Percentiles rank a stretch among this genome's conserved stretches.
Conservation (phyloP, 1,140 invertebrate genomes). For the Ceratina japonica region DNA sequence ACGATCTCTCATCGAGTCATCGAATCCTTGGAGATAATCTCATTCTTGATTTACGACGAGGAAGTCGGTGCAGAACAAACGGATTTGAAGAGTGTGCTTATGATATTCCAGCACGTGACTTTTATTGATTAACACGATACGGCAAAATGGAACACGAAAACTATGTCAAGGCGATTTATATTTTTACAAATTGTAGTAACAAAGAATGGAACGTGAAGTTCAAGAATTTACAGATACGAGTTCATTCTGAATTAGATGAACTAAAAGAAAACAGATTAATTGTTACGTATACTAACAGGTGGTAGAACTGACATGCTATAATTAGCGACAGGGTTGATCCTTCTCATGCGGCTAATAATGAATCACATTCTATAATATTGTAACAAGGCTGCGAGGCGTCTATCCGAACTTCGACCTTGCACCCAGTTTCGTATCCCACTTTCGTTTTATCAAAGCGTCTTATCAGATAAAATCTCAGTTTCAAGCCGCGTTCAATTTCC, state of each 20-base stretch:
- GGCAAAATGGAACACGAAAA: no score
- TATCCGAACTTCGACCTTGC: no score
- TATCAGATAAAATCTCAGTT: no score
- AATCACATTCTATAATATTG: slow-evolving; percentile 47
- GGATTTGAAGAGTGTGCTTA: neutral
- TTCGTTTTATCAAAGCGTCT: no score
- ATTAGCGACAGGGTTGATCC: slow-evolving; percentile 42
- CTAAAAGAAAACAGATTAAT: neutral
- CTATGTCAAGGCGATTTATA: no score
- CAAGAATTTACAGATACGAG: no score
- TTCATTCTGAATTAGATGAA: neutral
- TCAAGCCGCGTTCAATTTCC: no score
- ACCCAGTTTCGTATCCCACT: no score
- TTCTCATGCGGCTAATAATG: slow-evolving; percentile 54
- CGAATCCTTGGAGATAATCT: neutral
- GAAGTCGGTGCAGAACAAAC: neutral
- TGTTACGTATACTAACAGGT: neutral
- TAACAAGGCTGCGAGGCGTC: neutral
- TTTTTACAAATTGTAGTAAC: no score
- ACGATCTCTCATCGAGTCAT: neutral
- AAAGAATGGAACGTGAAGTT: no score
- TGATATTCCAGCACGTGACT: neutral
- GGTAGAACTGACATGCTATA: neutral
- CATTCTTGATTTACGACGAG: neutral
- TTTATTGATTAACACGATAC: neutral